phyloP scores from a whole-genome alignment of 64 coral and sea anemone species.

The Dendronephthya gigantea region DNA sequence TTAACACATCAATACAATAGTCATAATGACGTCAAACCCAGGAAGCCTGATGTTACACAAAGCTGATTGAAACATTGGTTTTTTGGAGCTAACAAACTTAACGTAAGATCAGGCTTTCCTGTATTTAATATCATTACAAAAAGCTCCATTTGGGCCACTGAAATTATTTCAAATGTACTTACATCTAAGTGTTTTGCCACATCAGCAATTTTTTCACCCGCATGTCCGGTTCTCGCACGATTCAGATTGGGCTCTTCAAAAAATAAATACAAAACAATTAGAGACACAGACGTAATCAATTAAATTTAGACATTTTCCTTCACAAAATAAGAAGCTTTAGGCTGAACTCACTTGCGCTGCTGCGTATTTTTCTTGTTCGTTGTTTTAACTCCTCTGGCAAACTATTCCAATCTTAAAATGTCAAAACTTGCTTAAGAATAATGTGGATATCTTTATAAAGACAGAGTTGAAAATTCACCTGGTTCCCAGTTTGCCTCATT shows the following conservation, averaged over 20 bases:
- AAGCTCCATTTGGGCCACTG: not conserved
- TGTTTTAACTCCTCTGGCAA: slow-evolving; percentile 78
- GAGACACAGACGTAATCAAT: too few relatives aligned
- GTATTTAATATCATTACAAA: too few relatives aligned
- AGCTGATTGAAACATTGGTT: too few relatives aligned
- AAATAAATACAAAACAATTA: too few relatives aligned
- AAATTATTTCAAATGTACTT: not conserved
- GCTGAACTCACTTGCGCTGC: slow-evolving; percentile 26
- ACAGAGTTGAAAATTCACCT: slow-evolving; percentile 13
- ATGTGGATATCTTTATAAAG: not conserved
- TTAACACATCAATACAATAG: too few relatives aligned
- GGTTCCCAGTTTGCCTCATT: slow-evolving; percentile 54
- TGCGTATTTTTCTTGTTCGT: slow-evolving; percentile 33
- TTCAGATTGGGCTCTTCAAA: not conserved
- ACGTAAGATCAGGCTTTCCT: too few relatives aligned
- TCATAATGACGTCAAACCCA: too few relatives aligned
- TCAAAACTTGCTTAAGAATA: not conserved
- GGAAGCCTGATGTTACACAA: too few relatives aligned
- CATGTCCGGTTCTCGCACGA: not conserved
- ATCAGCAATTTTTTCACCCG: not conserved
- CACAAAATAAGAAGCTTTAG: too few relatives aligned
- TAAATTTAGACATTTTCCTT: too few relatives aligned
- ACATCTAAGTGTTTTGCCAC: slow-evolving; percentile 32
- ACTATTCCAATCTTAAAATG: slow-evolving; percentile 47
- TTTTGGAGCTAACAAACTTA: too few relatives aligned